Evolutionary conservation across 2,113 vertebrate genomes (phyloP).

Genomic region (Capricornis sumatraensis): DNA sequence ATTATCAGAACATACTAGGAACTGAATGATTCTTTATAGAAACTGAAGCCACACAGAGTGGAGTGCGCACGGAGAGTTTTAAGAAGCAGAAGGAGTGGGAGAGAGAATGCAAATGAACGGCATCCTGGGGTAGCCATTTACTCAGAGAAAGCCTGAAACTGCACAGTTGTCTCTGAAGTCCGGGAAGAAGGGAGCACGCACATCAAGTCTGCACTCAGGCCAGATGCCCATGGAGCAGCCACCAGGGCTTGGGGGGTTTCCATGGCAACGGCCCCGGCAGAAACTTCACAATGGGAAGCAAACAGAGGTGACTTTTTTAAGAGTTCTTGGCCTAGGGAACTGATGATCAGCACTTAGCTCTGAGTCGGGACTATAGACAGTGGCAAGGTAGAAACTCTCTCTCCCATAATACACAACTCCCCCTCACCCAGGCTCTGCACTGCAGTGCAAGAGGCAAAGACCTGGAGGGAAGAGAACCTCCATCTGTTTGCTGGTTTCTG

Average conservation of each 20-base stretch:
- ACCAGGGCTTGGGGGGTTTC: neutral
- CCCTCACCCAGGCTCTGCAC: neutral
- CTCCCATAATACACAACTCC: neutral
- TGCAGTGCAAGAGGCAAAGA: neutral
- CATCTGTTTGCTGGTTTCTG: neutral
- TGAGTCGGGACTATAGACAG: neutral
- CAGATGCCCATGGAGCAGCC: neutral
- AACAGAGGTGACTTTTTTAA: constrained; percentile 36
- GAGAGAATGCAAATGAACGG: neutral
- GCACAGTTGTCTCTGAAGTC: neutral
- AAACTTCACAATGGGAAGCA: constrained; percentile 39
- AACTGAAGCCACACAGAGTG: neutral
- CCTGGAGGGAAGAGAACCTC: neutral
- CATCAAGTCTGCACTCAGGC: neutral
- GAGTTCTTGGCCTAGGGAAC: neutral
- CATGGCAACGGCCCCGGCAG: constrained; percentile 47
- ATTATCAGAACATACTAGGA: neutral
- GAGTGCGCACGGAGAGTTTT: neutral
- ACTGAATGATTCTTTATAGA: neutral
- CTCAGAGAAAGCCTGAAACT: neutral
- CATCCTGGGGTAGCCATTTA: neutral
- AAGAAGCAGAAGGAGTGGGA: neutral
- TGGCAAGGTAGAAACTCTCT: neutral
- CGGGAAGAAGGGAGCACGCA: neutral
- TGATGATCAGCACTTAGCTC: neutral